Evolutionary conservation across 2,113 vertebrate genomes (phyloP).

Genomic region (Pogona vitticeps): DNA sequence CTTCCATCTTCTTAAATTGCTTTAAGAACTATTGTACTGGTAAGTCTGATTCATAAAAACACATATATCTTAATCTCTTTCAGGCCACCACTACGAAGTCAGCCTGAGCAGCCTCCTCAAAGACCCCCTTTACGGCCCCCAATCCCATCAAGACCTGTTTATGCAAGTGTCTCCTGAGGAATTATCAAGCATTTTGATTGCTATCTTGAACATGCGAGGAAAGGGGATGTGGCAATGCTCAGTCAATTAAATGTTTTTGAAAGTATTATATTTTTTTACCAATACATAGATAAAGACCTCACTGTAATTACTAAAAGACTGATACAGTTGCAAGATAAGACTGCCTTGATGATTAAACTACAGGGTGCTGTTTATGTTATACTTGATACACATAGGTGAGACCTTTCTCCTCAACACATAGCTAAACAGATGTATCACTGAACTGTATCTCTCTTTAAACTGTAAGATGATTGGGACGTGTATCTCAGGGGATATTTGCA

Average conservation of each 20-base stretch:
- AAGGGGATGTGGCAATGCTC: background rate
- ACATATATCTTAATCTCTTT: background rate
- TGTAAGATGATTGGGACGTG: background rate
- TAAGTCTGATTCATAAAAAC: background rate
- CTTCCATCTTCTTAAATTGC: background rate
- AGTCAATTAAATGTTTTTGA: background rate
- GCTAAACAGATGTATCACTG: background rate
- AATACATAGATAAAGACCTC: background rate
- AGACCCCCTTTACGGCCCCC: background rate
- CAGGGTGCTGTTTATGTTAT: background rate
- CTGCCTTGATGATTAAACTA: background rate
- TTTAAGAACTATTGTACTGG: background rate
- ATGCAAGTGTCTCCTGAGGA: background rate
- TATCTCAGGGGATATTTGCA: background rate
- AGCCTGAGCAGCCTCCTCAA: conserved; percentile 30
- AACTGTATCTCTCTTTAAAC: background rate
- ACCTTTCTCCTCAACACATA: background rate
- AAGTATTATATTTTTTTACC: conserved; percentile 29
- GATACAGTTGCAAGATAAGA: too few species aligned
- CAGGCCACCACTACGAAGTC: conserved; percentile 53
- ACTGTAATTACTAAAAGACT: background rate
- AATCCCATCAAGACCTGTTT: conserved; percentile 36
- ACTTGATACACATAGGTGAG: background rate
- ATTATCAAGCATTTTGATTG: background rate
- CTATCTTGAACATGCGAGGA: background rate